Evolutionary conservation across 2,113 vertebrate genomes (phyloP).

Genomic region (Gadus chalcogrammus): DNA sequence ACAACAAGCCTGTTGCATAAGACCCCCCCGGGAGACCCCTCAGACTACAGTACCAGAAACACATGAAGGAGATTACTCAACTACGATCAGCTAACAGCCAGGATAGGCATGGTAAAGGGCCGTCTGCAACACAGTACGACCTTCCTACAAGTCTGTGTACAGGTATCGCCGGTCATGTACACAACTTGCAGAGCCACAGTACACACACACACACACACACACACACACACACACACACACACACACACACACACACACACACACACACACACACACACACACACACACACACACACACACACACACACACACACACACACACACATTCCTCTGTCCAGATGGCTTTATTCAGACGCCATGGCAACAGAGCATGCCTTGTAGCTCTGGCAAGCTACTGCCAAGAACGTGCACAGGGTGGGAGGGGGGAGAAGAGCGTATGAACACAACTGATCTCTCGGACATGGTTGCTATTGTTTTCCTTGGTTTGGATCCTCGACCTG

Average conservation of each 20-base stretch:
- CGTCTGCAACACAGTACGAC: no score
- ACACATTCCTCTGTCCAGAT: conserved; percentile 68
- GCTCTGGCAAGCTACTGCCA: conserved; percentile 35
- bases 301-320: conserved; percentile 44
- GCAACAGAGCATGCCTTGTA: conserved; percentile 57
- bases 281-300: conserved; percentile 43
- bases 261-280: conserved; percentile 16
- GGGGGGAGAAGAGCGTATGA: not conserved
- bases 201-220: conserved; percentile 39
- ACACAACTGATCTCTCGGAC: no score
- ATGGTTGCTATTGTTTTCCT: no score
- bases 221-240: conserved; percentile 21
- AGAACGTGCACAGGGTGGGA: conserved; percentile 26
- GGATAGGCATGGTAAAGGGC: no score
- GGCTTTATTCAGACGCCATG: conserved; percentile 69
- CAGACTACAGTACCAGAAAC: no score
- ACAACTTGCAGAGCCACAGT: not conserved
- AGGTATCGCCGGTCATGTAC: not conserved
- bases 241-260: not conserved
- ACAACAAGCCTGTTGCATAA: no score
- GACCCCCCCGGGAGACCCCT: no score
- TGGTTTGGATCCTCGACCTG: no score
- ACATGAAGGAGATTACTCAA: no score
- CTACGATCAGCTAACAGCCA: no score
- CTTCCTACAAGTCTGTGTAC: no score